Evolutionary conservation across 2,797 vertebrate species (phyloP), one percentile per base, ranked within the genome.

Genomic region (Syngnathus rostellatus): DNA sequence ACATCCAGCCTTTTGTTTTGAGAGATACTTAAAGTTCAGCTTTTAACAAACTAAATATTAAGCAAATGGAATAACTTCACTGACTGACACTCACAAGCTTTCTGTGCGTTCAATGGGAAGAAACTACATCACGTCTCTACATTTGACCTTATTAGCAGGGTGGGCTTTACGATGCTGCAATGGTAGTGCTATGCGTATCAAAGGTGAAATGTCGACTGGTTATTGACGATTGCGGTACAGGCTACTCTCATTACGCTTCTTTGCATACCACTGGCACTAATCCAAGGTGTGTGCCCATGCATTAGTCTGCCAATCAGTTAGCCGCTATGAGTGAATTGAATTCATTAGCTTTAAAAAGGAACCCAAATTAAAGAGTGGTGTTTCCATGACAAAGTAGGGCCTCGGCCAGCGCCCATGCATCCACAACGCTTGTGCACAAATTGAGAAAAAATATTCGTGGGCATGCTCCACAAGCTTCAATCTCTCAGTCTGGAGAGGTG

Each of bases 301-400:
- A 65, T 62, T 10, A n/a, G 3, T 41, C 40, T 58, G 54, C 5
- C 31, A 64, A 70, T 43, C 63, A 25, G 25, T 64, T 39, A 38
- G 63, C 46, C n/a, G 17, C 46, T 14, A 19, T 19, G 23, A 83
- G 73, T 68, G 75, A 70, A 67, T 78, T 40, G 66, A 67, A 79
- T 81, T 75, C 72, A 79, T 75, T 68, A 66, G 74, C 77, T 82
- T 78, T 21, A 23, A 62, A 62, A 80, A 85, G 73, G 77, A 83
- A 67, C 66, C 72, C 5, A 73, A 78, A 85, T 88, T 80, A 86
- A 85, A 85, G 83, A 88, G 83, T 82, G 80, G 82, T 80, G 85
- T 89, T 87, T 88, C 86, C 86, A 89, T 88, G 88, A 88, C 87
- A 83, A 85, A 88, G 83, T 71, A 81, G 71, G 81, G 80, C 80